Base-by-base conservation (phyloP, 2,888 invertebrate species). In the Pyrocoelia pectoralis region DNA sequence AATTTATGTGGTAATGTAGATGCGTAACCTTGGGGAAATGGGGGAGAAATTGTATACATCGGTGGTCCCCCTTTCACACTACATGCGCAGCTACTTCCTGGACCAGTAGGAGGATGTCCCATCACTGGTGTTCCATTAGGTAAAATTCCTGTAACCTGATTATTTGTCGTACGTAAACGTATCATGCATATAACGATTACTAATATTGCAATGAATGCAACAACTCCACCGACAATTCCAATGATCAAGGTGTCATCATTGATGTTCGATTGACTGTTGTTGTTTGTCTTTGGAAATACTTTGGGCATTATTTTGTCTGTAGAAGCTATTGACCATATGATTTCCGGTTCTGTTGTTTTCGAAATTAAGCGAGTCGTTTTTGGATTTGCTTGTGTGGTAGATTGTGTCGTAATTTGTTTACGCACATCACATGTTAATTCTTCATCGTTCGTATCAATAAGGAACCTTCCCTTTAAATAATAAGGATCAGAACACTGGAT, bases 161-260 rank as follows among this genome's bases (percentile, higher is more conserved):
- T 91, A 88, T 65, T 90, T 83, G 73, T 74, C 78, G 80, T 81
- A 54, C 76, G 69, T 49, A 74, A 67, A 12, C 95, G 86, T 28
- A 95, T 91, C 40, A 95, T 92, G 76, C 95, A 96, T 70, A 94
- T 94, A n/a, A 90, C 89, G 19, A 95, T 90, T 29, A 95, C 92
- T 56, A 95, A 85, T 67, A 95, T 91, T 9, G 92, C 92, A 69
- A 96, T 94, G 76, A 96, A 94, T 1, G 93, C 94, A 0, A 96
- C 94, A 0, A 95, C 95, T 1, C 95, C 95, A 0, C 95, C 95
- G 0, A 95, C 95, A 69, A 96, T 95, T n/a, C 94, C 94, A 63
- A 96, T 95, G 54, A 96, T 95, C n/a, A 96, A 83, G 2, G 94
- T 95, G 72, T 95, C 95, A 73, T 96, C 95, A 73, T 94, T 95